Evolutionary conservation across 2,113 vertebrate genomes (phyloP).

Genomic region (Brachirus orientalis): DNA sequence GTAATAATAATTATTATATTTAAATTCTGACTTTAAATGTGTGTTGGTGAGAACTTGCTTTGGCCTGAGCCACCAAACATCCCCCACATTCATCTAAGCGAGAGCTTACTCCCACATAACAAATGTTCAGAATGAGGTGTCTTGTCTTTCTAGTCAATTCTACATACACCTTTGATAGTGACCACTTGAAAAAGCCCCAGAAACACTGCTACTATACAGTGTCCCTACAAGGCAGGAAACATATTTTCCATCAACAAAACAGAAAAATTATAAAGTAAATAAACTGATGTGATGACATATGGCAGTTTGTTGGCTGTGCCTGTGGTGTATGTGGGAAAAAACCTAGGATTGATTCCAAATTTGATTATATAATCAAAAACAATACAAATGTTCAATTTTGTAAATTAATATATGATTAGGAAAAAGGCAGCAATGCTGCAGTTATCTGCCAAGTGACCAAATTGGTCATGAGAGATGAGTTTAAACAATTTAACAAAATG

Average conservation of each 20-base stretch:
- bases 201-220: neutral
- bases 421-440: neutral
- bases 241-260: neutral
- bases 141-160: conserved; percentile 57
- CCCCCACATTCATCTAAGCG: conserved; percentile 70
- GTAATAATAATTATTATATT: neutral
- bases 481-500: no score
- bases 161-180: conserved; percentile 49
- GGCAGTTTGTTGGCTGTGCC: neutral
- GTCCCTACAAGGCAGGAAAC: neutral
- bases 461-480: no score
- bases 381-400: neutral
- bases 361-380: neutral
- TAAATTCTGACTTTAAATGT: conserved; percentile 32
- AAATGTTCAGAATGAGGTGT: conserved; percentile 69
- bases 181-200: conserved; percentile 18
- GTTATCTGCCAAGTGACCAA: no score
- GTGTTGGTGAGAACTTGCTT: conserved; percentile 44
- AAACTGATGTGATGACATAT: neutral
- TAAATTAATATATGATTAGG: no score
- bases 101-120: conserved; percentile 73
- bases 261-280: neutral
- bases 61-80: conserved; percentile 49
- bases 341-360: neutral
- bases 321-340: no score